phyloP scores from a whole-genome alignment of 2,888 invertebrate species.

The Nesidiocoris tenuis region DNA sequence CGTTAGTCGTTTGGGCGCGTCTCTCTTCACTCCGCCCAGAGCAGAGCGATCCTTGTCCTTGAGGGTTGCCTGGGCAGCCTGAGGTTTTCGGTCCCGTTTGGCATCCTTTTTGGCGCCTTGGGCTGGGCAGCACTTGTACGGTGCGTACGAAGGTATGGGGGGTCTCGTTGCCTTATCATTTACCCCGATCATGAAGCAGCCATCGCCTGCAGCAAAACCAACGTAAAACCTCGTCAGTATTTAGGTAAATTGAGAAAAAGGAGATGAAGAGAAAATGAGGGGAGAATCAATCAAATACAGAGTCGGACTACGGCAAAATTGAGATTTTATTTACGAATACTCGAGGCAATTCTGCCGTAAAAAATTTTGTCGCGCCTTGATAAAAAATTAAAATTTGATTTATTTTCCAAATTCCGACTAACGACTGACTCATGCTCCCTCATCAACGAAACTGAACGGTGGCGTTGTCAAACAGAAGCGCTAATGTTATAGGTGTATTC shows the following conservation, averaged over 20 bases:
- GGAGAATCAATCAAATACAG: conserved; percentile 16
- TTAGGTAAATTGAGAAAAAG: neutral
- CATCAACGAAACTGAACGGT: conserved; percentile 24
- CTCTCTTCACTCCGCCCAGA: conserved; percentile 16
- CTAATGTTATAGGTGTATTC: conserved; percentile 33
- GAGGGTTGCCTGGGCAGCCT: conserved; percentile 67
- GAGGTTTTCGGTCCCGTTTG: conserved; percentile 63
- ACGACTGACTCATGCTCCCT: conserved; percentile 15
- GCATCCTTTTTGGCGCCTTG: conserved; percentile 77
- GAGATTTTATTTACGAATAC: neutral
- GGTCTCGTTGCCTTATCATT: conserved; percentile 78
- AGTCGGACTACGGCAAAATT: conserved; percentile 20
- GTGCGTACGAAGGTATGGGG: conserved; percentile 75
- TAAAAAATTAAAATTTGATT: neutral
- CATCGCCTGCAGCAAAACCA: conserved; percentile 78
- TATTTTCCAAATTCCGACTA: neutral
- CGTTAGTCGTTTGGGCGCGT: conserved; percentile 32
- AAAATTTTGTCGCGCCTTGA: neutral
- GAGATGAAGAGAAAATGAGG: neutral
- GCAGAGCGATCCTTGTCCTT: conserved; percentile 10
- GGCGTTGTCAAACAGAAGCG: conserved; percentile 36
- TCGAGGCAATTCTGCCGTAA: neutral
- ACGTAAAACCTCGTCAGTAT: neutral
- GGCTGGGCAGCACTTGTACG: conserved; percentile 90
- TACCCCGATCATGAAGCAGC: conserved; percentile 95